These are phyloP conservation scores for Trematomus bernacchii DNA, from an alignment of 2,797 vertebrate genomes.

Conservation along the genomic window DNA sequence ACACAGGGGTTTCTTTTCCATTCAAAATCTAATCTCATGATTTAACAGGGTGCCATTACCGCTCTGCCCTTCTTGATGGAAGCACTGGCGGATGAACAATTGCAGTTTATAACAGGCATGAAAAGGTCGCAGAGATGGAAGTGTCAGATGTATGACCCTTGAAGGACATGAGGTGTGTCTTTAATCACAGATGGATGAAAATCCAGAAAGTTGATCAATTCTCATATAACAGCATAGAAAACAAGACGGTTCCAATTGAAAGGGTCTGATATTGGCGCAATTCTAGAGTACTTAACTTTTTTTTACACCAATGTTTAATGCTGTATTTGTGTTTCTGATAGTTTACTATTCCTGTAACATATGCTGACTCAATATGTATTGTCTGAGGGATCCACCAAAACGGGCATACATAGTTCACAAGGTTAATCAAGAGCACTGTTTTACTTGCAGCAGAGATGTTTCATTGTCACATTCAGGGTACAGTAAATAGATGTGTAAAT, in stretches of 20 bases:
- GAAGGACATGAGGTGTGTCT: constrained; percentile 56
- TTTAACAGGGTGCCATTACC: constrained; percentile 71
- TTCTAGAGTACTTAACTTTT: no score
- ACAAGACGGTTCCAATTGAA: no score
- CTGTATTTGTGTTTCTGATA: no score
- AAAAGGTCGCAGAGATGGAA: constrained; percentile 66
- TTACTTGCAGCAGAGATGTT: neutral
- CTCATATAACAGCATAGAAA: neutral
- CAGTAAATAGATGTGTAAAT: constrained; percentile 4
- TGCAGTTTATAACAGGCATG: constrained; percentile 73
- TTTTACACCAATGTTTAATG: no score
- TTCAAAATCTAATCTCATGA: constrained; percentile 71
- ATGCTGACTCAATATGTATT: neutral
- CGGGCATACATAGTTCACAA: no score
- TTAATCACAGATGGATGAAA: constrained; percentile 21
- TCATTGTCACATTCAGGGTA: neutral
- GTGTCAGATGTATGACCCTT: constrained; percentile 51
- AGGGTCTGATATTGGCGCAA: no score
- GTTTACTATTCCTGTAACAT: no score
- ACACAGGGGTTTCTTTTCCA: constrained; percentile 52
- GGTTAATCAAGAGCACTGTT: neutral
- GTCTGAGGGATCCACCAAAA: neutral
- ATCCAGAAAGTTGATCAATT: constrained; percentile 19
- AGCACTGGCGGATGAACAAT: constrained; percentile 66
- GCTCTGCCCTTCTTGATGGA: constrained; percentile 56